Evolutionary conservation across 1,140 invertebrate genomes (phyloP).

Genomic region (Psilanteris sp.): DNA sequence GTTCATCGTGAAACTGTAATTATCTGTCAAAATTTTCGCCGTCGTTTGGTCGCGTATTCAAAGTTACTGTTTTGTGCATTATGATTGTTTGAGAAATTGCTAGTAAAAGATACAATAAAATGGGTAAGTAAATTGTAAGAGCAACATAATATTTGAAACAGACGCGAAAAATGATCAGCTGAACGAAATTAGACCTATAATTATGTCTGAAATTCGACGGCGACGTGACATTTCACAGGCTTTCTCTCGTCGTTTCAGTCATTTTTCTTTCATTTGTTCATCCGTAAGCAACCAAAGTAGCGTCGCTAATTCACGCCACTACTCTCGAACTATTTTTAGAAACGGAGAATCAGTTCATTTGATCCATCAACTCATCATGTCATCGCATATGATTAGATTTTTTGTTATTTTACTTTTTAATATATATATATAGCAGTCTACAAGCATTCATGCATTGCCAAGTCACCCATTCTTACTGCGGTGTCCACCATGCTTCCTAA

Average conservation of each 20-base stretch:
- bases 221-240: conserved; percentile 20
- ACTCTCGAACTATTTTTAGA: conserved; percentile 8
- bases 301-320: conserved; percentile 9
- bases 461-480: conserved; percentile 10
- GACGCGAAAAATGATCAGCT: too few relatives aligned
- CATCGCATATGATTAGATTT: conserved; percentile 2
- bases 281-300: background rate
- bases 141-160: too few relatives aligned
- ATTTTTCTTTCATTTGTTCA: conserved; percentile 28
- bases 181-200: background rate
- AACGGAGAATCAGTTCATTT: conserved; percentile 4
- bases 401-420: background rate
- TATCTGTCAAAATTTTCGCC: too few relatives aligned
- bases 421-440: background rate
- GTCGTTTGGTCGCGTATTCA: too few relatives aligned
- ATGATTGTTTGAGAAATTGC: conserved; percentile 3
- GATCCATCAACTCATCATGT: conserved; percentile 2
- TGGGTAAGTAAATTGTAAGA: conserved; percentile 2
- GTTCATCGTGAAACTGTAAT: too few relatives aligned
- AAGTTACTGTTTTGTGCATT: background rate
- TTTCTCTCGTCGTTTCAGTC: conserved; percentile 20
- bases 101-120: background rate
- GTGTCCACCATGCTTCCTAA: conserved; percentile 4
- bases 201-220: background rate
- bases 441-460: conserved; percentile 1